Percentiles rank a stretch among this genome's conserved stretches.
Evolutionary conservation across 2,113 vertebrate genomes (phyloP).

Genomic region (Dromas ardeola): DNA sequence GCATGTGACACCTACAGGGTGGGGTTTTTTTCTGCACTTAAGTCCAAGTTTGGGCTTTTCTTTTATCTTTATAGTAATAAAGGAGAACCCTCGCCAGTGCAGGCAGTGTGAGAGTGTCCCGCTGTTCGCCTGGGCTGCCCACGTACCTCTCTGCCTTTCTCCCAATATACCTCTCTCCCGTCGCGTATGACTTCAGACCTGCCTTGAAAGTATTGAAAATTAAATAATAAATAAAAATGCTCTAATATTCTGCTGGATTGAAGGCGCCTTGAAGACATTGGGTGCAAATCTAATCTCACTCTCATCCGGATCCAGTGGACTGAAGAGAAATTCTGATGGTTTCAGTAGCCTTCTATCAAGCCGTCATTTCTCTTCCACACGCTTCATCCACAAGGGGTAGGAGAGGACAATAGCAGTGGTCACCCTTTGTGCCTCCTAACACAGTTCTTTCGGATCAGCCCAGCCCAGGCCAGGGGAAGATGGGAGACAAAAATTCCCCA

Average conservation of each 20-base stretch:
- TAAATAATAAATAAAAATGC: not conserved
- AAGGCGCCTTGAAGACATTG: not conserved
- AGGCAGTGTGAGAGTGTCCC: not conserved
- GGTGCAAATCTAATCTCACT: not conserved
- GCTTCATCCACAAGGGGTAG: accelerated
- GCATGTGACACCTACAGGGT: not conserved
- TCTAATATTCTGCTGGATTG: not conserved
- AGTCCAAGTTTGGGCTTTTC: not conserved
- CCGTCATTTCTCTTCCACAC: not conserved
- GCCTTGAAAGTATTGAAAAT: not conserved
- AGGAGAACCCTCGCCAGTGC: not conserved
- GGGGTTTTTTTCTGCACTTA: not conserved
- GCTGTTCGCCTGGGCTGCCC: not conserved
- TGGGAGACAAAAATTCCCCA: no score
- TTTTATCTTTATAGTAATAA: not conserved
- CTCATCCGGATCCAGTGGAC: not conserved
- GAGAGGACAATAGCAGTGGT: not conserved
- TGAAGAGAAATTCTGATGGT: not conserved
- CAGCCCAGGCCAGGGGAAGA: not conserved
- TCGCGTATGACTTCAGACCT: not conserved
- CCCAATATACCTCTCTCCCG: not conserved
- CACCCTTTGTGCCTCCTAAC: not conserved
- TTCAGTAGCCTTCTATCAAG: not conserved
- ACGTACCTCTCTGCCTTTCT: not conserved
- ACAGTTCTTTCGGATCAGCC: not conserved